Base-by-base conservation (phyloP, 2,797 vertebrate species). In the Thalassophryne amazonica region DNA sequence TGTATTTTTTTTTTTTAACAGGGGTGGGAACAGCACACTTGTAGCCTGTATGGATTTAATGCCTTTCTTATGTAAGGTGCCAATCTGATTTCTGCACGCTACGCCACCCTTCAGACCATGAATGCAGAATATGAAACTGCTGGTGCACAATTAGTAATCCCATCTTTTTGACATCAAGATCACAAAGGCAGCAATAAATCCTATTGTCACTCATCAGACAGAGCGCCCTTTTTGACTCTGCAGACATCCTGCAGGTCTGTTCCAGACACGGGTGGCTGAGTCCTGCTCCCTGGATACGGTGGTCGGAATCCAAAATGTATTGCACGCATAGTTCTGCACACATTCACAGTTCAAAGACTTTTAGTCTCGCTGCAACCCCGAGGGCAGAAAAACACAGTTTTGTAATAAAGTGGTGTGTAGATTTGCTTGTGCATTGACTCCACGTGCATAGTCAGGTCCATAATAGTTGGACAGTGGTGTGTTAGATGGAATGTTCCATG, bases 1-100 rank as follows among this genome's bases (percentile, higher is more conserved):
- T 0, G 12, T 12, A 7, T 3, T 37, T n/a, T 41, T 30, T 12
- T 33, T 5, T 29, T 25, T 4, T 6, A 10, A 27, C 4, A 12
- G 7, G 7, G 13, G 3, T 15, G 28, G 8, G 10, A 42, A 27
- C 16, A 60, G 31, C 35, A 13, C n/a, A 51, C 13, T 18, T 12
- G 9, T 22, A 52, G 29, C 16, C 39, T 25, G 9, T 36, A 55
- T 51, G 31, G 16, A 51, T 47, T 60, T 36, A 48, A 43, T 31
- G 15, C 20, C 5, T n/a, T 30, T 14, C 41, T 68, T 64, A 66
- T 61, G 15, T 37, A 74, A 64, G 2, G 0, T 11, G 8, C 14
- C 8, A 3, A 28, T 54, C 35, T 15, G 7, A 10, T 33, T 42
- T 14, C 28, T 46, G 28, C 18, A 39, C 25, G 24, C 18, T 23